These are phyloP conservation scores for Brenthis daphne DNA, from an alignment of 2,888 invertebrate genomes.

Conservation along the genomic window DNA sequence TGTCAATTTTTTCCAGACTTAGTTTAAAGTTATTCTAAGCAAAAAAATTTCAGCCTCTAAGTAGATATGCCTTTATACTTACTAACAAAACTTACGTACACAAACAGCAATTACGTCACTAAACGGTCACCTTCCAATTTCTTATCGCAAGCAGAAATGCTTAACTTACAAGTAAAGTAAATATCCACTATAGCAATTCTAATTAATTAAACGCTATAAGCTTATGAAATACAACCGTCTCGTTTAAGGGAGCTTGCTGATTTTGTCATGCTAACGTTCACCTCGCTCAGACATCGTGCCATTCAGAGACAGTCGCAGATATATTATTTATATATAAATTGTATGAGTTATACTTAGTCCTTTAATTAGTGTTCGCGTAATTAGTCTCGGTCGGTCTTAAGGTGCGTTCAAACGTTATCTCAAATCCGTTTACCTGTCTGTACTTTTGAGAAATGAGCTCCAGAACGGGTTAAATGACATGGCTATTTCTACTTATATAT, in stretches of 20 bases:
- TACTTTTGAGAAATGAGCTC: constrained; percentile 10
- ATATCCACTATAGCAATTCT: background rate
- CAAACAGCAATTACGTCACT: no score
- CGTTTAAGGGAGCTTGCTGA: constrained; percentile 41
- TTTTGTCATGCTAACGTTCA: constrained; percentile 48
- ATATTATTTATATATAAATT: constrained; percentile 45
- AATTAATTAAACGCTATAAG: background rate
- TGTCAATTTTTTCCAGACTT: no score
- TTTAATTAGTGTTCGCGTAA: constrained; percentile 44
- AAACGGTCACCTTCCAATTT: no score
- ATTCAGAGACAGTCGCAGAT: constrained; percentile 62
- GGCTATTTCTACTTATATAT: background rate
- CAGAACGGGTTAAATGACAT: background rate
- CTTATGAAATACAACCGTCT: constrained; percentile 37
- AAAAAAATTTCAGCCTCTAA: no score
- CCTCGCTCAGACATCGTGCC: constrained; percentile 51
- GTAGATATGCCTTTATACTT: no score
- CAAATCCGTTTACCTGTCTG: constrained; percentile 13
- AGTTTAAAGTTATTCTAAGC: no score
- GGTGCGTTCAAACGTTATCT: constrained; percentile 5
- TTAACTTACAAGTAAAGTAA: background rate
- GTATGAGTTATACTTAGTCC: constrained; percentile 31
- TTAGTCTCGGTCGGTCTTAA: constrained; percentile 33
- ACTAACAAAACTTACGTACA: no score
- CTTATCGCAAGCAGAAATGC: no score